Evolutionary conservation across 1,140 invertebrate genomes (phyloP).

Genomic region (Lordiphosa collinella): DNA sequence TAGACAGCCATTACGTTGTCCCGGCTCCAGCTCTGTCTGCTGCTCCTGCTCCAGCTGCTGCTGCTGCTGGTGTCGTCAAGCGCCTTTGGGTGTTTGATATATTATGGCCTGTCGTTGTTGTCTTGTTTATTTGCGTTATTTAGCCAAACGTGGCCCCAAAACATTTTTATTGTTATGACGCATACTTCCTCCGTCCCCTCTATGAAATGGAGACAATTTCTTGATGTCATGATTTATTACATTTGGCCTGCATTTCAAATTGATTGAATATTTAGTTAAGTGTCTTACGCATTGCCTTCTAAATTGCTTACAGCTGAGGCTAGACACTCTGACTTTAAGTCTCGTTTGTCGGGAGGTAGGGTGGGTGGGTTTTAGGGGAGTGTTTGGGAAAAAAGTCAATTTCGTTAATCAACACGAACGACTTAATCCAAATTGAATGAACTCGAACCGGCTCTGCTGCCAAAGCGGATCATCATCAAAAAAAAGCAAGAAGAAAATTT

Average conservation of each 20-base stretch:
- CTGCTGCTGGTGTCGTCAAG: conserved; percentile 42
- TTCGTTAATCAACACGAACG: conserved; percentile 75
- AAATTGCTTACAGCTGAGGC: conserved; percentile 59
- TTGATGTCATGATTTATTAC: conserved; percentile 62
- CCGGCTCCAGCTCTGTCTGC: conserved; percentile 5
- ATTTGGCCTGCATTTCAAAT: conserved; percentile 58
- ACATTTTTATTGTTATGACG: conserved; percentile 70
- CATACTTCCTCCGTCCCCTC: conserved; percentile 41
- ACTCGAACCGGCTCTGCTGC: conserved; percentile 51
- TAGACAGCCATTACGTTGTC: conserved; percentile 60
- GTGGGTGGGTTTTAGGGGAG: too few relatives aligned
- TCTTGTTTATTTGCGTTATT: conserved; percentile 71
- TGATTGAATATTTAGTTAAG: conserved; percentile 72
- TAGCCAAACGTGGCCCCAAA: conserved; percentile 35
- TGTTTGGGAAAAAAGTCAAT: conserved; percentile 55
- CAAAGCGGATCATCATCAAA: conserved; percentile 66
- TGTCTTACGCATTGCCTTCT: conserved; percentile 53
- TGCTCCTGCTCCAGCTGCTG: not conserved
- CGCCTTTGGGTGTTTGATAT: conserved; percentile 71
- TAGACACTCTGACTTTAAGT: not conserved
- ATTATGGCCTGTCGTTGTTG: conserved; percentile 65
- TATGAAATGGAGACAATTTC: conserved; percentile 54
- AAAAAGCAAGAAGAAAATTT: conserved; percentile 44
- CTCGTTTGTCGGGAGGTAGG: not conserved
- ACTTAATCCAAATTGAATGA: conserved; percentile 76